Evolutionary conservation across 2,113 vertebrate species (phyloP).

Genomic region (Benitochromis conjunctus): DNA sequence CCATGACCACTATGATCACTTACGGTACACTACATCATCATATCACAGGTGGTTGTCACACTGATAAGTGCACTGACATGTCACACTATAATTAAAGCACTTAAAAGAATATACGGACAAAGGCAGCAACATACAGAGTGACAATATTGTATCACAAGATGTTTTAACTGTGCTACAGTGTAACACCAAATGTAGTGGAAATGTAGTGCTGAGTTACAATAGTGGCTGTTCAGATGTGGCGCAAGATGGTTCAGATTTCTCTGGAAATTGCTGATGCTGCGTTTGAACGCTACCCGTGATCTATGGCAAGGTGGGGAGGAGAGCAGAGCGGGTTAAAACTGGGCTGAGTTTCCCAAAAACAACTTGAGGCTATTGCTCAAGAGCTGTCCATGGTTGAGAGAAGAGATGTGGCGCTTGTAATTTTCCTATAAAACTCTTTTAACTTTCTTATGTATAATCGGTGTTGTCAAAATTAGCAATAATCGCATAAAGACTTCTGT

Average conservation of each 20-base stretch:
- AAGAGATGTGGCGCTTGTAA: background rate
- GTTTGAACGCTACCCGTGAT: background rate
- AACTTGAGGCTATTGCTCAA: background rate
- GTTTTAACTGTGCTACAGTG: conserved; percentile 43
- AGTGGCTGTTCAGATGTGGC: conserved; percentile 62
- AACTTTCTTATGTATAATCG: background rate
- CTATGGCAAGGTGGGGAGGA: conserved; percentile 39
- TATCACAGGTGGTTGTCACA: conserved; percentile 27
- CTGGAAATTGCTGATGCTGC: conserved; percentile 29
- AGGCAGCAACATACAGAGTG: conserved; percentile 61
- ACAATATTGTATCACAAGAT: conserved; percentile 53
- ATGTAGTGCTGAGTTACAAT: conserved; percentile 46
- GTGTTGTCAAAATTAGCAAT: background rate
- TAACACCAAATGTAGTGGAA: conserved; percentile 60
- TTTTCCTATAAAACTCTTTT: background rate
- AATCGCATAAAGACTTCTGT: background rate
- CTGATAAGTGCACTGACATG: conserved; percentile 25
- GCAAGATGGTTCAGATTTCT: conserved; percentile 13
- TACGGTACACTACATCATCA: conserved; percentile 13
- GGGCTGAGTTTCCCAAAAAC: conserved; percentile 46
- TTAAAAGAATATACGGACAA: conserved; percentile 46
- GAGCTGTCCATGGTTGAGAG: background rate
- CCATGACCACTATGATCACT: conserved; percentile 21
- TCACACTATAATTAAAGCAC: conserved; percentile 28
- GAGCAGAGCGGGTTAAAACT: conserved; percentile 24